Percentiles rank a stretch among this genome's conserved stretches.
Evolutionary conservation across 2,797 vertebrate genomes (phyloP).

Genomic region (Ibycter americanus): DNA sequence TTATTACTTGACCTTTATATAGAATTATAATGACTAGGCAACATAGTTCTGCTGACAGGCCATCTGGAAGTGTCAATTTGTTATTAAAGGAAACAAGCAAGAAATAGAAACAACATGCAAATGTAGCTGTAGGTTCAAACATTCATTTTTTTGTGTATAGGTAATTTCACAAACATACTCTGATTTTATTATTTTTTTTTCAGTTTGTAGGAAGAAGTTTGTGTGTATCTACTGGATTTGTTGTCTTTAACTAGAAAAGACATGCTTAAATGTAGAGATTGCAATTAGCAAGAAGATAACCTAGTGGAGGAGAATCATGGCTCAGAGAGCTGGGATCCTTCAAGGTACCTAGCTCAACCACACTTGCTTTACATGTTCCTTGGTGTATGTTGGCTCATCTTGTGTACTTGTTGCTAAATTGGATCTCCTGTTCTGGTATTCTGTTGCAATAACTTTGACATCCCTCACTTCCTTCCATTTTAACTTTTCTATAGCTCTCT

Average conservation of each 20-base stretch:
- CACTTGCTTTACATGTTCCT: not conserved
- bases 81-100: not conserved
- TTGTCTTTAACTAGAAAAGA: not conserved
- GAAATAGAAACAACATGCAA: not conserved
- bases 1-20: not conserved
- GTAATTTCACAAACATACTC: not conserved
- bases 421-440: not conserved
- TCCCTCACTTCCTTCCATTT: not conserved
- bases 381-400: not conserved
- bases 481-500: not conserved
- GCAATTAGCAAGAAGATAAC: not conserved
- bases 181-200: not conserved
- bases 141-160: not conserved
- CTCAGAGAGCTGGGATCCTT: not conserved
- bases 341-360: not conserved
- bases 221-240: not conserved
- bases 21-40: not conserved
- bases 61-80: not conserved
- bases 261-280: not conserved
- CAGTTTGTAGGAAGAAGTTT: not conserved
- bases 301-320: not conserved
- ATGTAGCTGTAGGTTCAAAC: not conserved
- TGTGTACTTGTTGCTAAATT: fast-evolving
- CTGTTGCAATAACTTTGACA: not conserved
- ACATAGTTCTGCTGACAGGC: not conserved